phyloP scores from a whole-genome alignment of 2,113 vertebrate species.

The Myiozetetes cayanensis region DNA sequence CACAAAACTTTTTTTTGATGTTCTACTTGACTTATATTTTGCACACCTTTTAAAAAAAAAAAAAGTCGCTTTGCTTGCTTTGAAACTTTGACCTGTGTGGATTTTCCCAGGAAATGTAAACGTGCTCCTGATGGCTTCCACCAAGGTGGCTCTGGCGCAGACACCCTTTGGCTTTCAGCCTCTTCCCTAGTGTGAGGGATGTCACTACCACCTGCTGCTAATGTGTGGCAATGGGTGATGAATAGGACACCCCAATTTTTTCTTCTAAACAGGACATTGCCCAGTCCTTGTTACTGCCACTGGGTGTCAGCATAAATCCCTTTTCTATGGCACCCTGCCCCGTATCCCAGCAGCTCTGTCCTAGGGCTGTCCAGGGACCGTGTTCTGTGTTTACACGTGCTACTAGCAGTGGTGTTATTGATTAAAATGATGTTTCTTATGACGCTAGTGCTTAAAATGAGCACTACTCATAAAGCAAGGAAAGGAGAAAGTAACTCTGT shows the following conservation, averaged over 20 bases:
- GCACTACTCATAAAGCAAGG: not conserved
- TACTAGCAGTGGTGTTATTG: rapidly evolving
- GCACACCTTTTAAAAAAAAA: not conserved
- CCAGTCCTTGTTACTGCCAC: not conserved
- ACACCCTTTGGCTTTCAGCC: not conserved
- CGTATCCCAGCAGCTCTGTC: rapidly evolving
- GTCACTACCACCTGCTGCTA: not conserved
- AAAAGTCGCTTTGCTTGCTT: rapidly evolving
- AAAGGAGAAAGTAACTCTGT: not conserved
- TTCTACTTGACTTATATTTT: not conserved
- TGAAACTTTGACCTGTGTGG: not conserved
- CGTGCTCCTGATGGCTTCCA: not conserved
- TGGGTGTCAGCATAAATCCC: not conserved
- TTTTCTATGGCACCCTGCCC: rapidly evolving
- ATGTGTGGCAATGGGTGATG: not conserved
- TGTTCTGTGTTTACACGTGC: rapidly evolving
- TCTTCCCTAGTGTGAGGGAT: not conserved
- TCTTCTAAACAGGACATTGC: rapidly evolving
- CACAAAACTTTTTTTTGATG: not conserved
- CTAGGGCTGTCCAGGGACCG: not conserved
- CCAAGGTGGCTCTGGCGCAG: not conserved
- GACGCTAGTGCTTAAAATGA: not conserved
- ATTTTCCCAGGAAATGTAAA: not conserved
- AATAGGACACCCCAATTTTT: not conserved
- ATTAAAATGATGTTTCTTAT: not conserved